These are phyloP conservation scores for Gila robusta DNA, from an alignment of 2,797 vertebrate genomes.

Conservation along the genomic window DNA sequence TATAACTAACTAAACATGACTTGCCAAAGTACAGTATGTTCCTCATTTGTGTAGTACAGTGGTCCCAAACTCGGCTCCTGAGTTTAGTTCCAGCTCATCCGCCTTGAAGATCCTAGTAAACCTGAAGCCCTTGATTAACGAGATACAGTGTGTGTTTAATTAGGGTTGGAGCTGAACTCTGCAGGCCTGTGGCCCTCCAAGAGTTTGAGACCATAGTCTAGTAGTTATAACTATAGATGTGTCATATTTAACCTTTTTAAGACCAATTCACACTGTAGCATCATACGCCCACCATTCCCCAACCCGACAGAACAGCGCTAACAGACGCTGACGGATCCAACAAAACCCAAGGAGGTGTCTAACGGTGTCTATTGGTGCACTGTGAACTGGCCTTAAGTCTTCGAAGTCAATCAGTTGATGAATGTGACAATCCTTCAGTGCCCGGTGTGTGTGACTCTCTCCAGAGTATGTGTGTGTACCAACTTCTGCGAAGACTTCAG, in stretches of 20 bases:
- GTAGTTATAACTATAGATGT: not conserved
- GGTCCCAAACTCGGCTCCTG: not conserved
- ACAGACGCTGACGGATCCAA: not conserved
- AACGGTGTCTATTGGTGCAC: not conserved
- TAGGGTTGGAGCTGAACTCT: too few species aligned
- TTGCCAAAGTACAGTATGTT: not conserved
- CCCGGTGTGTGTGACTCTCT: not conserved
- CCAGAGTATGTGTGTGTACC: not conserved
- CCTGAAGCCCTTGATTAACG: too few species aligned
- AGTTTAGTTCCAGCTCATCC: too few species aligned
- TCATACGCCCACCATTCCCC: not conserved
- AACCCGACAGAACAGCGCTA: not conserved
- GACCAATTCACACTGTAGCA: not conserved
- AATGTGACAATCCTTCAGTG: not conserved
- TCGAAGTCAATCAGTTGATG: not conserved
- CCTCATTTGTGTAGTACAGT: not conserved
- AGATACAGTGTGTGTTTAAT: not conserved
- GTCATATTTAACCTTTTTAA: not conserved
- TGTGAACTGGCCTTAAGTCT: not conserved
- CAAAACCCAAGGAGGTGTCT: not conserved
- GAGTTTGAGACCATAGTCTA: not conserved
- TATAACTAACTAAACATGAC: not conserved
- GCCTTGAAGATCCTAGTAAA: not conserved
- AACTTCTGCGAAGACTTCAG: too few species aligned
- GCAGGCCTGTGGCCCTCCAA: too few species aligned